phyloP scores from a whole-genome alignment of 2,113 vertebrate genomes.

The Sorex fumeus region DNA sequence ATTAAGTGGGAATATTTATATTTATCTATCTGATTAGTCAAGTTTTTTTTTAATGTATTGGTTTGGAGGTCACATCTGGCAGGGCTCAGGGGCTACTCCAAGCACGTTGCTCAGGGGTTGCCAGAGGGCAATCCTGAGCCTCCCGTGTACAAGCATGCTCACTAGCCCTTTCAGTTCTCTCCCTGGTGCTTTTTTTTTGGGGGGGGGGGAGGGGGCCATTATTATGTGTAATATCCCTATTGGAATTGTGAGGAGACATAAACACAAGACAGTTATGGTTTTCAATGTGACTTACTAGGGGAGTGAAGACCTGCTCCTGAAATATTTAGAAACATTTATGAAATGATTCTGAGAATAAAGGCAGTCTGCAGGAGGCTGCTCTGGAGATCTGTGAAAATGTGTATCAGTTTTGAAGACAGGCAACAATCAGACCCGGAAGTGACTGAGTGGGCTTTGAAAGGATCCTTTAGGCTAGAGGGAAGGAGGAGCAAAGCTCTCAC shows the following conservation, averaged over 20 bases:
- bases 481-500: neutral
- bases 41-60: neutral
- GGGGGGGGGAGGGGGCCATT: neutral
- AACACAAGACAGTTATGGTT: neutral
- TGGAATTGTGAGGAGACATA: neutral
- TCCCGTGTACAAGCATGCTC: no score
- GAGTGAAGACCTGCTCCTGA: slow-evolving; percentile 9
- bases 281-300: neutral
- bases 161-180: no score
- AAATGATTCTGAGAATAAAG: neutral
- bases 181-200: neutral
- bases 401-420: neutral
- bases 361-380: neutral
- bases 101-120: no score
- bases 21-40: slow-evolving; percentile 38
- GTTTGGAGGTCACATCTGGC: no score
- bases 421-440: neutral
- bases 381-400: neutral
- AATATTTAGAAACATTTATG: no score
- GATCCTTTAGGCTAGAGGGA: neutral
- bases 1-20: slow-evolving; percentile 54
- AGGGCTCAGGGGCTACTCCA: no score
- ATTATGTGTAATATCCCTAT: neutral
- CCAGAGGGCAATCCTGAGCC: no score
- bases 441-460: slow-evolving; percentile 52